Evolutionary conservation across 2,797 vertebrate species (phyloP).

Genomic region (Crenichthys baileyi): DNA sequence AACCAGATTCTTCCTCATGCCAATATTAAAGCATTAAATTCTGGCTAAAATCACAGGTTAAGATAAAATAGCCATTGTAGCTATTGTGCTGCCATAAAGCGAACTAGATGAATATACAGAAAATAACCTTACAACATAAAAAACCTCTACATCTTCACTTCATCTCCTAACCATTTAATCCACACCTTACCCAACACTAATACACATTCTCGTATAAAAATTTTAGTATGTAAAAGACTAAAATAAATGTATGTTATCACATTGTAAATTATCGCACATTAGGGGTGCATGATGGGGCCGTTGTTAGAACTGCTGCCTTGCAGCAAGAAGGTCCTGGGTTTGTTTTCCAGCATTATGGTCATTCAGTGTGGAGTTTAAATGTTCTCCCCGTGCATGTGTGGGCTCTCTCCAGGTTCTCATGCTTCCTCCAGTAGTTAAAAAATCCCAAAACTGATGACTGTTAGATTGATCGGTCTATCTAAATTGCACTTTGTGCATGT

Average conservation of each 20-base stretch:
- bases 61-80: neutral
- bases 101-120: neutral
- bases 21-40: neutral
- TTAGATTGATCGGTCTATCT: too few species aligned
- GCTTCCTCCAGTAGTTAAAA: neutral
- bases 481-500: too few species aligned
- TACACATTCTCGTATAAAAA: neutral
- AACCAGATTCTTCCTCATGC: neutral
- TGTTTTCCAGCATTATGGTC: neutral
- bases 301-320: neutral
- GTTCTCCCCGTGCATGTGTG: neutral
- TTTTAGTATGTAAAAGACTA: neutral
- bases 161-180: neutral
- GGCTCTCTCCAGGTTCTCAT: neutral
- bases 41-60: neutral
- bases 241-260: neutral
- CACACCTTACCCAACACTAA: neutral
- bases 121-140: neutral
- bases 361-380: neutral
- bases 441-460: neutral
- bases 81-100: neutral
- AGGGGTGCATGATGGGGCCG: neutral
- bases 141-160: neutral
- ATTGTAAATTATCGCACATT: neutral
- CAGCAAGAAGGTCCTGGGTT: neutral